phyloP scores from a whole-genome alignment of 2,797 vertebrate species.

The Oreochromis grahami region DNA sequence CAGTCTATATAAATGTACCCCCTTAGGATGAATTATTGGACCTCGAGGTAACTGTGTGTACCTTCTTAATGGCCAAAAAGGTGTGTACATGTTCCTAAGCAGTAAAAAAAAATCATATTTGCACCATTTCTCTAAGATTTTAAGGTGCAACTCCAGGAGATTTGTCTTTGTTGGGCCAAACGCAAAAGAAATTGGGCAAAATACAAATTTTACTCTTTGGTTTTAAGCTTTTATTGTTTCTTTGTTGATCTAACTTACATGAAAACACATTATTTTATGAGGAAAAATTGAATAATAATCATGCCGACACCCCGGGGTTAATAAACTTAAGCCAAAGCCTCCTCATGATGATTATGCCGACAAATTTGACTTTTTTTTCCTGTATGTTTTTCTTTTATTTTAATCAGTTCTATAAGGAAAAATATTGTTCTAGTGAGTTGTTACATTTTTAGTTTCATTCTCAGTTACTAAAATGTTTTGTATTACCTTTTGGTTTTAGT shows the following conservation, averaged over 20 bases:
- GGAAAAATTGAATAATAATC: background rate
- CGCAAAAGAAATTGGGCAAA: background rate
- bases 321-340: background rate
- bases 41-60: background rate
- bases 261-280: background rate
- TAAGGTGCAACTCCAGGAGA: background rate
- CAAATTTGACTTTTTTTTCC: background rate
- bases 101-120: background rate
- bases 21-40: background rate
- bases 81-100: background rate
- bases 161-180: background rate
- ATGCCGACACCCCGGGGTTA: background rate
- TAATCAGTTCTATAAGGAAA: background rate
- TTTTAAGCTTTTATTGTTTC: background rate
- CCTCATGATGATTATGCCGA: background rate
- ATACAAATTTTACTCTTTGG: background rate
- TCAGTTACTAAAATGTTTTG: background rate
- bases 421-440: background rate
- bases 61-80: background rate
- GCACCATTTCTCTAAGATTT: background rate
- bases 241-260: background rate
- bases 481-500: background rate
- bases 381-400: background rate
- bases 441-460: background rate
- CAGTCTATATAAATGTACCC: background rate